Base-by-base conservation (phyloP, 2,797 vertebrate genomes). In the Vireo griseus region DNA sequence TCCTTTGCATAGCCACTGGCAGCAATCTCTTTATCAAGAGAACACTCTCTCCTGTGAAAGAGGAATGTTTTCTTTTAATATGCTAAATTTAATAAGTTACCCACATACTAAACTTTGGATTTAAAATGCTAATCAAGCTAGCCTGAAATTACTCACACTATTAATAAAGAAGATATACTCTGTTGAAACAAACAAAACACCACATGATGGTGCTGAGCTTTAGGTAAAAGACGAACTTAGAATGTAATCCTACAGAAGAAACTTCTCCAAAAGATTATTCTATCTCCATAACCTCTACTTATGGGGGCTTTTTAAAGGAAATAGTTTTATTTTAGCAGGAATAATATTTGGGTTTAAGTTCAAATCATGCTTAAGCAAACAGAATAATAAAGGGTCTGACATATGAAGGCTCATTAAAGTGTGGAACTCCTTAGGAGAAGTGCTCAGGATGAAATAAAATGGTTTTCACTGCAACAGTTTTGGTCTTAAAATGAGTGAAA, bases 1-100 rank as follows among this genome's bases (percentile, higher is more conserved):
- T 99, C 98, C 97, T 99, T 99, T 45, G 98, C 98, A 95, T 98
- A 99, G 76, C 99, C 99, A 1, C 99, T 99, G 81, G 98, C 99
- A 74, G 98, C 98, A 86, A 99, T 98, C 94, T 99, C 99, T 35
- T 98, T 97, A 59, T 99, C 99, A 28, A 99, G 97, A 90, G 97
- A 99, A 89, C 92, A 97, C 37, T 99, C 97, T 35, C 98, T 98
- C 94, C 99, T 99, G 94, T 26, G 19, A 62, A 83, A 66, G 29
- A 88, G 52, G 15, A 17, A n/a, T 14, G 3, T 48, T 79, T 62
- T 37, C 18, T 69, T 92, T 90, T 28, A 90, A 35, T 26, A 29
- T 3, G 8, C 7, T 42, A 42, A 65, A 61, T 72, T 48, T 26
- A 31, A 37, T 42, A 57, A 42, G 16, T 26, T 79, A 92, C 10